Evolutionary conservation across 1,140 invertebrate species (phyloP).

Genomic region (Tetraneura akinire): DNA sequence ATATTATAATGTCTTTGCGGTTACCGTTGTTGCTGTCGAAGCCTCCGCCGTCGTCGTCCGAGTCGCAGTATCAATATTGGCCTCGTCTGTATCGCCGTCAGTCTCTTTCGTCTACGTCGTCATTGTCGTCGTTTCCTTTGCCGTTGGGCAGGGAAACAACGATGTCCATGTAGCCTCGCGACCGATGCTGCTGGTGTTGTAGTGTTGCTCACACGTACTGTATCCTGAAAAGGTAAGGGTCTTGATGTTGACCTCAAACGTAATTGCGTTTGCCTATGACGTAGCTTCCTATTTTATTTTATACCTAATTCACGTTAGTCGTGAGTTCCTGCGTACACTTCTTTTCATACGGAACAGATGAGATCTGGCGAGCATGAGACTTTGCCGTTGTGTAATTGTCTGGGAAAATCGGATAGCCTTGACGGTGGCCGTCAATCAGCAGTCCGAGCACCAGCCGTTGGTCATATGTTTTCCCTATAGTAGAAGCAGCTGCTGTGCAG

Average conservation of each 20-base stretch:
- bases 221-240: slow-evolving; percentile 7
- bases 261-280: too few relatives aligned
- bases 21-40: background rate
- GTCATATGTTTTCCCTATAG: slow-evolving; percentile 24
- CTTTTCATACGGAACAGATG: too few relatives aligned
- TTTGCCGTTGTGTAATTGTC: background rate
- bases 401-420: slow-evolving; percentile 2
- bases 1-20: background rate
- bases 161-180: slow-evolving; percentile 16
- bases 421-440: background rate
- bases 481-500: background rate
- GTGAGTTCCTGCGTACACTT: too few relatives aligned
- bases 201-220: background rate
- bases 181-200: background rate
- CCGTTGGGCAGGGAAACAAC: background rate
- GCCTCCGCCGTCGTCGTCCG: slow-evolving; percentile 9
- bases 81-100: background rate
- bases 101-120: background rate
- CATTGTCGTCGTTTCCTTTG: background rate
- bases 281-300: background rate
- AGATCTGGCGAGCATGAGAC: background rate
- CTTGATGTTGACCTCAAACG: too few relatives aligned
- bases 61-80: background rate
- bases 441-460: background rate
- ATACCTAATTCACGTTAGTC: too few relatives aligned